phyloP scores from a whole-genome alignment of 2,113 vertebrate species.

The Neodontobutis hainanensis region DNA sequence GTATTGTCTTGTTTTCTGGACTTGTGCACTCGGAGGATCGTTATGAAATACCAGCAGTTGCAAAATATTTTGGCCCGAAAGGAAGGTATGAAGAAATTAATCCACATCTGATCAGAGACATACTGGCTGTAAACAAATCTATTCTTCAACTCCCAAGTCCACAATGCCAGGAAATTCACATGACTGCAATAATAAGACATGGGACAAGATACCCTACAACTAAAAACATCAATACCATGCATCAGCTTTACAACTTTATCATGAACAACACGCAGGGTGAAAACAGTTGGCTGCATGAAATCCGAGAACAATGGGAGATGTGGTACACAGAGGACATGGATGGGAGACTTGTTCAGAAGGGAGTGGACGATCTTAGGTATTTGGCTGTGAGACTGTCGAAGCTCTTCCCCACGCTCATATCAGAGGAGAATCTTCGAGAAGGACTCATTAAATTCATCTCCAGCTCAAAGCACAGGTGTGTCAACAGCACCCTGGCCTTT shows the following conservation, averaged over 20 bases:
- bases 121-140: slow-evolving; percentile 76
- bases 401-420: slow-evolving; percentile 85
- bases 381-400: slow-evolving; percentile 85
- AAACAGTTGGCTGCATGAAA: slow-evolving; percentile 62
- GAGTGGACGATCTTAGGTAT: slow-evolving; percentile 81
- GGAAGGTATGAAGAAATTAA: slow-evolving; percentile 90
- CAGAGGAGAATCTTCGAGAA: slow-evolving; percentile 68
- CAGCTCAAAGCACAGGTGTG: slow-evolving; percentile 93
- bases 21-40: neutral
- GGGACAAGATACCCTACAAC: slow-evolving; percentile 90
- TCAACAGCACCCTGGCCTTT: slow-evolving; percentile 88
- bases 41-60: slow-evolving; percentile 61
- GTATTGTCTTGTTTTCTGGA: slow-evolving; percentile 13
- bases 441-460: slow-evolving; percentile 82
- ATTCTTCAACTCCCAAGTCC: slow-evolving; percentile 65
- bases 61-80: slow-evolving; percentile 88
- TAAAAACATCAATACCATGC: slow-evolving; percentile 84
- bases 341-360: slow-evolving; percentile 85
- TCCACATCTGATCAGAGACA: slow-evolving; percentile 74
- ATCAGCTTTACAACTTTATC: slow-evolving; percentile 75
- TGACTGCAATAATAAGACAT: slow-evolving; percentile 87
- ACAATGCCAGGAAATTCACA: slow-evolving; percentile 80
- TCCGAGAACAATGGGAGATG: slow-evolving; percentile 79
- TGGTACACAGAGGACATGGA: slow-evolving; percentile 91
- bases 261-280: slow-evolving; percentile 21